Conservation (phyloP, 2,888 invertebrate species). For the Caenorhabditis zanzibari region DNA sequence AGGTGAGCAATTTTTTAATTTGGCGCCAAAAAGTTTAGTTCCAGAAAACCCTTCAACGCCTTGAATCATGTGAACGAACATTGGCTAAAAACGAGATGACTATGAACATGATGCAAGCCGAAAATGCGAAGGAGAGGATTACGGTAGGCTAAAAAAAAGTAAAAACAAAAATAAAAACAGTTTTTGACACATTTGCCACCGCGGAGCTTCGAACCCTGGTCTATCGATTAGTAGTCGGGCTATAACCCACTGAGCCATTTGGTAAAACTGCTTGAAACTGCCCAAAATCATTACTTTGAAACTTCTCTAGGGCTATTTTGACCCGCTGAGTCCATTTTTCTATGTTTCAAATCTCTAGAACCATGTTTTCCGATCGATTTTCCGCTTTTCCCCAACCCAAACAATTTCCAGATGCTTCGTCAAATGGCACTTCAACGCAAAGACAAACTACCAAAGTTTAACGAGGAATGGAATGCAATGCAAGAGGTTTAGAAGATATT, state of each 20-base stretch:
- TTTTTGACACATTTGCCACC: too few relatives aligned
- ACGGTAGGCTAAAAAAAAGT: slow-evolving; percentile 21
- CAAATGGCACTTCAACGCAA: slow-evolving; percentile 56
- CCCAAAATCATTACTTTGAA: neutral
- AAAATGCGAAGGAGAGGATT: slow-evolving; percentile 71
- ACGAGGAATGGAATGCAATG: slow-evolving; percentile 62
- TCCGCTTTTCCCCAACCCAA: neutral
- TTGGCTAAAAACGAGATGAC: slow-evolving; percentile 78
- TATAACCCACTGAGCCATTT: too few relatives aligned
- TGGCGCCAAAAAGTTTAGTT: slow-evolving; percentile 5
- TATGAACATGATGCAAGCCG: slow-evolving; percentile 77
- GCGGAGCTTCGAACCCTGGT: too few relatives aligned
- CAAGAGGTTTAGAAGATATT: slow-evolving; percentile 40
- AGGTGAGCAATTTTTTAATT: slow-evolving; percentile 35
- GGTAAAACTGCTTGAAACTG: neutral
- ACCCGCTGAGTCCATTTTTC: neutral
- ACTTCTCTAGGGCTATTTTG: neutral
- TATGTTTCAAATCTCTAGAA: neutral
- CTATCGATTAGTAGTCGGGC: too few relatives aligned
- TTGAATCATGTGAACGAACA: slow-evolving; percentile 67
- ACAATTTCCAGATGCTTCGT: slow-evolving; percentile 66
- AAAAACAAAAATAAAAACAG: neutral
- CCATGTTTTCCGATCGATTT: neutral
- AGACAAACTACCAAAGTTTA: slow-evolving; percentile 62
- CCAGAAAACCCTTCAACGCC: slow-evolving; percentile 67